Percentiles rank a stretch among this genome's conserved stretches.
phyloP scores from a whole-genome alignment of 2,113 vertebrate genomes.

The Salvator merianae region DNA sequence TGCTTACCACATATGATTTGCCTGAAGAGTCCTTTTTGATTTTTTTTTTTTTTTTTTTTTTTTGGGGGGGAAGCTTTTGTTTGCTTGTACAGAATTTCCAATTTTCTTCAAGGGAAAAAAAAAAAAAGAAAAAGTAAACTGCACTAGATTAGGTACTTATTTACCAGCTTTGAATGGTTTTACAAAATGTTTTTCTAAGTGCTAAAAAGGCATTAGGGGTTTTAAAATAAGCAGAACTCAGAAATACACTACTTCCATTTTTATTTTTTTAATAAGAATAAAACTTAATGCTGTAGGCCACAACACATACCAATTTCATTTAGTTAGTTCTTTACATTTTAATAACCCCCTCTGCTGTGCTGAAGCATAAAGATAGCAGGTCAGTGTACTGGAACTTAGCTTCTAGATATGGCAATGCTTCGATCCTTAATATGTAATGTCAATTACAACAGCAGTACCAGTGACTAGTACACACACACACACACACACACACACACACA shows the following conservation, averaged over 20 bases:
- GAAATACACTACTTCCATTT: neutral
- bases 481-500: no score
- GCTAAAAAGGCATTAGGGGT: neutral
- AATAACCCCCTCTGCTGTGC: neutral
- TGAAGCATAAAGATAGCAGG: neutral
- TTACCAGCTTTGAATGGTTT: neutral
- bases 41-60: neutral
- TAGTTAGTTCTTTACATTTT: neutral
- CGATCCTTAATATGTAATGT: neutral
- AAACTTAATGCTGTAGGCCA: slow-evolving; percentile 1
- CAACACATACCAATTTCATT: neutral
- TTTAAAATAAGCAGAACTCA: neutral
- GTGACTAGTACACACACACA: no score
- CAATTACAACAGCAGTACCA: neutral
- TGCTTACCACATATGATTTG: slow-evolving; percentile 42
- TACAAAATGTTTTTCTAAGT: slow-evolving; percentile 19
- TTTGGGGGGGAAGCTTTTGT: slow-evolving; percentile 13
- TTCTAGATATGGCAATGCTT: neutral
- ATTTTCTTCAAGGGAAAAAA: slow-evolving; percentile 33
- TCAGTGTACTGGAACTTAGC: neutral
- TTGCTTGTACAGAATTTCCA: slow-evolving; percentile 40
- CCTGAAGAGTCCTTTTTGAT: slow-evolving; percentile 31
- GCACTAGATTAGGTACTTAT: slow-evolving; percentile 9
- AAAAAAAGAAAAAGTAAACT: slow-evolving; percentile 2
- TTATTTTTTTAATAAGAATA: slow-evolving; percentile 26